Percentiles rank a stretch among this genome's conserved stretches.
phyloP scores from a whole-genome alignment of 2,113 vertebrate genomes.

The Nyctibius bracteatus region DNA sequence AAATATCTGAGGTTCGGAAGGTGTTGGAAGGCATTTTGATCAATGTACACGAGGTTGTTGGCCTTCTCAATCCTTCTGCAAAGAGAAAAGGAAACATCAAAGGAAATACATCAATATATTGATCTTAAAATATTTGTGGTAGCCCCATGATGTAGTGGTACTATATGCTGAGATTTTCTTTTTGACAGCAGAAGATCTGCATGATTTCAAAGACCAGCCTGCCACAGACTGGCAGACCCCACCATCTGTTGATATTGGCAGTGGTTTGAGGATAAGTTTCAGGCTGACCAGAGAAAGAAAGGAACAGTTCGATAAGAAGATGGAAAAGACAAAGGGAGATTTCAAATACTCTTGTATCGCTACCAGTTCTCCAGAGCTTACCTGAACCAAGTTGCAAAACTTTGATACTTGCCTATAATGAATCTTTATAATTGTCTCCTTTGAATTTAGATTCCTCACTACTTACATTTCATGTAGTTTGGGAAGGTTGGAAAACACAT shows the following conservation, averaged over 20 bases:
- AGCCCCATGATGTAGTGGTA: neutral
- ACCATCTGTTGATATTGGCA: neutral
- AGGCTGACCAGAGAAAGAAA: neutral
- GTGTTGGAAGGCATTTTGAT: slow-evolving; percentile 75
- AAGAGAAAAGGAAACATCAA: slow-evolving; percentile 24
- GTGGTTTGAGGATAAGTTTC: neutral
- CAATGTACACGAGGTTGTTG: slow-evolving; percentile 75
- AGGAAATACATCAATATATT: neutral
- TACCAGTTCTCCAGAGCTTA: neutral
- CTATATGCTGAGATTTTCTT: neutral
- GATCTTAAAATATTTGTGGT: neutral
- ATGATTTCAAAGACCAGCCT: neutral
- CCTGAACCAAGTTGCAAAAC: neutral
- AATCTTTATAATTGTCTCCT: slow-evolving; percentile 21
- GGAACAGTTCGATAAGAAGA: neutral
- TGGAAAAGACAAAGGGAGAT: neutral
- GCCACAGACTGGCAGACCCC: neutral
- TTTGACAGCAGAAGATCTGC: neutral
- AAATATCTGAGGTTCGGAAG: slow-evolving; percentile 80
- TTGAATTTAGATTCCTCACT: slow-evolving; percentile 34
- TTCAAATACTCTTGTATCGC: neutral
- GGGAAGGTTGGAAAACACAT: slow-evolving; percentile 76
- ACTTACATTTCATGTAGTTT: slow-evolving; percentile 83
- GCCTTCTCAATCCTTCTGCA: slow-evolving; percentile 83
- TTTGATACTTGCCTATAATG: neutral